Evolutionary conservation across 2,797 vertebrate genomes (phyloP), one percentile per base, ranked within the genome.

Genomic region (Molossus molossus): DNA sequence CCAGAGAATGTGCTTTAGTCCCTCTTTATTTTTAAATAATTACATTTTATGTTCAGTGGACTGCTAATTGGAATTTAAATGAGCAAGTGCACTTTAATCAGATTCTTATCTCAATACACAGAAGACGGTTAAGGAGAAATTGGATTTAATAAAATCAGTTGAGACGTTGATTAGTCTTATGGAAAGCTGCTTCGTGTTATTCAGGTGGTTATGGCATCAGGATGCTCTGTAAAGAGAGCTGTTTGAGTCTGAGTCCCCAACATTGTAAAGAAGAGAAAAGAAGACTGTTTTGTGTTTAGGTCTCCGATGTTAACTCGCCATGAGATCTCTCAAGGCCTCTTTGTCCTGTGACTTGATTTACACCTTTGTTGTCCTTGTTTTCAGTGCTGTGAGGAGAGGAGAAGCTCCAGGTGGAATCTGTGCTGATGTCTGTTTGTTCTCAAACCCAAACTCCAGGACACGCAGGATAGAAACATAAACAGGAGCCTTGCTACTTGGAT

Each of bases 401-500:
- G 80, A 92, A 67, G 67, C 65, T 95, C 50, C 82, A 70, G 75
- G 92, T 95, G 65, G 70, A 93, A 55, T 80, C 70, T 91, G 4
- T 72, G 70, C 69, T 75, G 92, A 90, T 0, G 0, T 53, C 77
- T 87, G 73, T 86, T 88, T 90, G 85, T 97, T 96, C 87, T 93
- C 27, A 53, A 64, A 45, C 48, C 83, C 69, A 27, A 29, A 93
- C 94, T 96, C 94, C 75, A 65, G 53, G 48, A 62, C 82, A 82
- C 58, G 85, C 50, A 33, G 72, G 64, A 76, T 7, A 80, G 40
- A 94, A n/a, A 70, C 29, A 58, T 48, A 50, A 83, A 75, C 57
- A 96, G 65, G 57, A 79, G 25, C n/a, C 9, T 33, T 81, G 88
- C 90, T 96, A 79, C 96, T 96, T 95, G 87, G 45, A 80, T 87